These are phyloP conservation scores for Scaptomyza pallida DNA, from an alignment of 1,140 invertebrate genomes.

Conservation along the genomic window DNA sequence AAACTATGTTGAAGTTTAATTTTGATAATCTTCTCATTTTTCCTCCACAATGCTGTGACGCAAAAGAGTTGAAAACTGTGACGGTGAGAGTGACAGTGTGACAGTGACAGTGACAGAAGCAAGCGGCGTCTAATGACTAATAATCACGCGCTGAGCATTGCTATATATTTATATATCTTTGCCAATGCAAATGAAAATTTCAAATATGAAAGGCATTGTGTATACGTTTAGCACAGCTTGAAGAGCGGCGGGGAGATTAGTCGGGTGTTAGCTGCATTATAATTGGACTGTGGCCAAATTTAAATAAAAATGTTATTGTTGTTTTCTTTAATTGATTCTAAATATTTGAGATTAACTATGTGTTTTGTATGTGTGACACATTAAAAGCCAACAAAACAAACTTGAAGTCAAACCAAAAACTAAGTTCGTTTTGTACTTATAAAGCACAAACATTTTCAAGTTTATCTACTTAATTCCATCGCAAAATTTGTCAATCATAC, in stretches of 20 bases:
- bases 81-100: neutral
- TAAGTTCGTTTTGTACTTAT: neutral
- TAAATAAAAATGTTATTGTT: conserved; percentile 38
- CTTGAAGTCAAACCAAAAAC: neutral
- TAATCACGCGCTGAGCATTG: conserved; percentile 25
- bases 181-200: conserved; percentile 47
- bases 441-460: neutral
- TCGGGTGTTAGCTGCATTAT: neutral
- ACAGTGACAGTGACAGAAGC: neutral
- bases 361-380: neutral
- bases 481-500: no score
- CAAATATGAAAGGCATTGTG: neutral
- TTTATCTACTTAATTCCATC: no score
- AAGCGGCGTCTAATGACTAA: conserved; percentile 25
- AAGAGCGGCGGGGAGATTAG: neutral
- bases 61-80: neutral
- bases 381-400: neutral
- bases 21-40: neutral
- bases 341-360: neutral
- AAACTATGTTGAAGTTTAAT: no score
- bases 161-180: conserved; percentile 1
- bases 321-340: neutral
- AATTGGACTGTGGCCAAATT: conserved; percentile 58
- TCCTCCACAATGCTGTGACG: conserved; percentile 8
- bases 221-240: neutral